phyloP scores from a whole-genome alignment of 2,888 invertebrate species.

The Chesias legatella region DNA sequence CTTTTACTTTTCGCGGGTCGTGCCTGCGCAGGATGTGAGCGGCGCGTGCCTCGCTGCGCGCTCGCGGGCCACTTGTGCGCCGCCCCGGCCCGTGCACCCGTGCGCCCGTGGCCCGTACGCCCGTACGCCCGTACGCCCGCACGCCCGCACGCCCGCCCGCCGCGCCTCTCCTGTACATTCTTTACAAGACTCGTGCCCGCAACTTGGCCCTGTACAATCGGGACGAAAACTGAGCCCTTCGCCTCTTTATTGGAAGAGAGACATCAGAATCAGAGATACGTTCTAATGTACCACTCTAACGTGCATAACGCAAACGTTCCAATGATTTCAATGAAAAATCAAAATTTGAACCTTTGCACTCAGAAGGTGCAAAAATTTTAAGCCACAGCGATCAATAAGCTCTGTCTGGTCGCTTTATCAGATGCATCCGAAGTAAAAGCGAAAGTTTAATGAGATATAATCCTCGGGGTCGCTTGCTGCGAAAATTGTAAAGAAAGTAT shows the following conservation, averaged over 20 bases:
- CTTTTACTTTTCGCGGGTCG: conserved; percentile 48
- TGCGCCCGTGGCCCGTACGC: conserved; percentile 22
- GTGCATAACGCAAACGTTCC: too few species aligned
- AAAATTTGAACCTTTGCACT: too few species aligned
- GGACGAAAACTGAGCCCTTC: conserved; percentile 49
- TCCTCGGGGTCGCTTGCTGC: neutral
- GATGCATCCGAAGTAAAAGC: conserved; percentile 4
- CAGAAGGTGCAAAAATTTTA: too few species aligned
- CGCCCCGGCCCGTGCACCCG: conserved; percentile 13
- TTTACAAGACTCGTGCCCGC: conserved; percentile 72
- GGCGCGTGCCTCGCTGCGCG: conserved; percentile 25
- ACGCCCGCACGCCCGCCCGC: conserved; percentile 57
- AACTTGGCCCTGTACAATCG: conserved; percentile 69
- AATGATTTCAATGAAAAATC: too few species aligned
- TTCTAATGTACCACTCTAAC: too few species aligned
- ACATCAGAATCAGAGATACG: too few species aligned
- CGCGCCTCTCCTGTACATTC: conserved; percentile 72
- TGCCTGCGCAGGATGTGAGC: conserved; percentile 12
- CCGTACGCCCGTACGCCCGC: conserved; percentile 40
- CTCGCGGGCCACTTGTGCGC: conserved; percentile 20
- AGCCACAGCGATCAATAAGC: too few species aligned
- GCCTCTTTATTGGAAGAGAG: conserved; percentile 2
- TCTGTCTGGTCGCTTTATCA: too few species aligned
- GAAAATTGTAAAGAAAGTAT: conserved; percentile 14
- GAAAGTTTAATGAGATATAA: conserved; percentile 6